Evolutionary conservation across 2,113 vertebrate genomes (phyloP).

Genomic region (Nothobranchius furzeri): DNA sequence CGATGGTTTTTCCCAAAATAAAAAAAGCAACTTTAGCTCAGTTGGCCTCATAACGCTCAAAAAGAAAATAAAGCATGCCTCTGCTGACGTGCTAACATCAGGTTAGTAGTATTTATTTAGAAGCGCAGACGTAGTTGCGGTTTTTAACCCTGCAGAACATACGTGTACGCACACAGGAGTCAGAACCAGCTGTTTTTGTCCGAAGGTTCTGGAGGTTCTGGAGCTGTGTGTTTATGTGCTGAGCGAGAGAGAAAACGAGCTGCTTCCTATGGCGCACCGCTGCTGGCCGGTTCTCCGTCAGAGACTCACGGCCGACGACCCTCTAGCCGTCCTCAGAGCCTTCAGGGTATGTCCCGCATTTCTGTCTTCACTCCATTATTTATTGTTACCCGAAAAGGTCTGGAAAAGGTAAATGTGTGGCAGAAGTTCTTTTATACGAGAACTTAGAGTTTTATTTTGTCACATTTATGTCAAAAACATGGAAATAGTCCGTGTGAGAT

Average conservation of each 20-base stretch:
- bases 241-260: slow-evolving; percentile 80
- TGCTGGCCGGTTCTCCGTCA: slow-evolving; percentile 89
- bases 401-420: not conserved
- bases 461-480: too few relatives aligned
- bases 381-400: not conserved
- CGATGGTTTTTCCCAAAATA: too few relatives aligned
- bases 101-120: not conserved
- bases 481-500: too few relatives aligned
- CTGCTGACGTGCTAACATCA: too few relatives aligned
- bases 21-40: not conserved
- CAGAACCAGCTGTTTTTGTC: not conserved
- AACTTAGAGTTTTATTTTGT: not conserved
- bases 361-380: not conserved
- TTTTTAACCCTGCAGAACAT: not conserved
- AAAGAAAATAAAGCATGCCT: too few relatives aligned
- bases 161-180: not conserved
- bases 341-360: slow-evolving; percentile 83
- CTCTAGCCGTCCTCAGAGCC: slow-evolving; percentile 87
- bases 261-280: slow-evolving; percentile 91
- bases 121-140: too few relatives aligned
- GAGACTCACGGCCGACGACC: slow-evolving; percentile 87
- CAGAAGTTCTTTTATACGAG: not conserved
- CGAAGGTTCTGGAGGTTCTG: slow-evolving; percentile 87
- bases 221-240: slow-evolving; percentile 85
- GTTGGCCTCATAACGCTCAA: not conserved